Base-by-base conservation (phyloP, 2,113 vertebrate genomes). In the Malurus cyaneus region DNA sequence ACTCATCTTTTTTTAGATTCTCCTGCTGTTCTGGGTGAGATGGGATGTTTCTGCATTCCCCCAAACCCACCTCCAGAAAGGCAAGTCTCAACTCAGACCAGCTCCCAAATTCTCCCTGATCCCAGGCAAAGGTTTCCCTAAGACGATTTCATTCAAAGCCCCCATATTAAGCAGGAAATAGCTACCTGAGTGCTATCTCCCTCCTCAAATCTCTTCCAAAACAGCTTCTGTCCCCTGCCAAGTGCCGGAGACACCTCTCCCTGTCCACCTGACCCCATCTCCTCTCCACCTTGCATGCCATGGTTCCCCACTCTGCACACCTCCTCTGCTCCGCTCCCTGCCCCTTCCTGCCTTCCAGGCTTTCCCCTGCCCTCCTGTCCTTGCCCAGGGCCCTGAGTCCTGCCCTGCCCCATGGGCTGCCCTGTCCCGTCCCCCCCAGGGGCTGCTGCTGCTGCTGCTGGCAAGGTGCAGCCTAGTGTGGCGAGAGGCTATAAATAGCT, bases 401-500 rank as follows among this genome's bases (percentile, higher is more conserved):
- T 83, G 70, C 47, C 71, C 60, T 50, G 59, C 69, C 77, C 39
- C 18, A 23, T 18, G 47, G 60, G 41, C 39, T 39, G 42, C 31
- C 74, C 71, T 47, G 42, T 47, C 59, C 49, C 1, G 5, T 34
- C 18, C 42, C 53, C 53, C 44, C 59, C 4, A 15, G 69, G 80
- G 54, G 89, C 84, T 66, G 53, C 36, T 59, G 81, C 28, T 73
- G 95, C 83, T 91, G 95, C 94, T 95, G 93, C 95, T 92, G 89
- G 94, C 93, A 92, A 97, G 96, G 94, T 95, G 89, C 93, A 92
- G 96, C 92, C 94, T 93, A 46, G 92, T 77, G 93, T 92, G 93
- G 59, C 23, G 41, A 80, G 93, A 80, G 44, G 86, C 96, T 98
- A 97, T 91, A 97, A 97, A 98, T 97, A 98, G 94, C 95, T 88